A percentile compares a stretch with the other conserved stretches of the same genome.
Conservation (phyloP, 2,888 invertebrate genomes). For the Ormyrus nitidulus region DNA sequence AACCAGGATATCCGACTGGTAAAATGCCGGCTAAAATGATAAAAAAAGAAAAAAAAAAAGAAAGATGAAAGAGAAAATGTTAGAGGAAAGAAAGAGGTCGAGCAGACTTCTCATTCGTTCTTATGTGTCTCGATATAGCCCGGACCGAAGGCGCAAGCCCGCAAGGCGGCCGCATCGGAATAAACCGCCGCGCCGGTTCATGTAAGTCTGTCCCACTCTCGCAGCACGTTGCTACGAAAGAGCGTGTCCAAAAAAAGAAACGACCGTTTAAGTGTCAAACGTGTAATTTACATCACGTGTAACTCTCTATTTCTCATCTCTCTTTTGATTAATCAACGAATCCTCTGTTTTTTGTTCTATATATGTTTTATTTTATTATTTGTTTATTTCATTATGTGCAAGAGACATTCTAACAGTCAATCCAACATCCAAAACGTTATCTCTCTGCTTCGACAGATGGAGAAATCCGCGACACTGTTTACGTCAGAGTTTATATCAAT, state of each 20-base stretch:
- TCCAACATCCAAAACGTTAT: conserved; percentile 4
- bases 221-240: conserved; percentile 18
- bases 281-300: conserved; percentile 32
- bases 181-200: conserved; percentile 74
- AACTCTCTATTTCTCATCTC: conserved; percentile 11
- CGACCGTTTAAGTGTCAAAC: conserved; percentile 28
- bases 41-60: not conserved
- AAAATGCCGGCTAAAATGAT: too few species aligned
- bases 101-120: conserved; percentile 45
- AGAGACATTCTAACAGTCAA: conserved; percentile 24
- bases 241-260: conserved; percentile 7
- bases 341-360: not conserved
- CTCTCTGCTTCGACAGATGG: conserved; percentile 7
- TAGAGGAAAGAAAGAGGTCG: too few species aligned
- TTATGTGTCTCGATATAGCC: conserved; percentile 70
- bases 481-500: not conserved
- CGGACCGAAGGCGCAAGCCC: conserved; percentile 71
- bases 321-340: conserved; percentile 29
- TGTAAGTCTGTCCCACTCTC: conserved; percentile 68
- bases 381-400: not conserved
- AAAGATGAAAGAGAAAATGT: not conserved
- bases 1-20: too few species aligned
- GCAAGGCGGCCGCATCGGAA: conserved; percentile 75
- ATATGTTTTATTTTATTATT: not conserved
- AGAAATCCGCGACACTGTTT: not conserved